Base-by-base conservation (phyloP, 2,797 vertebrate species). In the Cossypha dichroa region DNA sequence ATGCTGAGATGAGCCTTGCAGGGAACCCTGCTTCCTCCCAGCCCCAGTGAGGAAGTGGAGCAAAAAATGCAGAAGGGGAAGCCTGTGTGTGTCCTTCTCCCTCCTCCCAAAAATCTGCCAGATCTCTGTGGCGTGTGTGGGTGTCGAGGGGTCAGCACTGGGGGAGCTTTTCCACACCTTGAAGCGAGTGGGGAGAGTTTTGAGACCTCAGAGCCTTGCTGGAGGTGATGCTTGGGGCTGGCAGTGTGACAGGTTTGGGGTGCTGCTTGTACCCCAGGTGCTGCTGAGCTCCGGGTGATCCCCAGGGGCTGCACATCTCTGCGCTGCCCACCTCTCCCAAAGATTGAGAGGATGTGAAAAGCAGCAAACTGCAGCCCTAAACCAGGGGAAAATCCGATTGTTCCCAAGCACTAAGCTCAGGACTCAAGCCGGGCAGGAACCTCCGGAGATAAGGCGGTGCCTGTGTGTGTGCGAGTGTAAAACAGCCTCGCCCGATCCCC, bases 111-210 rank as follows among this genome's bases (percentile, higher is more conserved):
- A 51, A 51, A 51, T 29, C 26, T 13, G 48, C 28, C 73, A 48
- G 1, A 48, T 12, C 38, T 38, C 55, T 36, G 59, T 0, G 12
- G 55, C 36, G 0, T 3, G 36, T 0, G 0, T 13, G n/a, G 86
- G 51, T 23, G 3, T 14, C 1, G 0, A 79, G 60, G 68, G 63
- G 40, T 79, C 85, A 79, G 28, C 43, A 3, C 63, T 15, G 28
- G 34, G 55, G 13, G 40, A 84, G 51, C 1, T 79, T 90, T 48
- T 62, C 54, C 20, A 17, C 54, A 54, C 26, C 58, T 85, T 38
- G 38, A 10, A 45, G 25, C 0, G 0, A 12, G 3, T 1, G 9
- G 36, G 69, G 67, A 31, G 54, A 11, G 41, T 17, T 78, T 22
- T 21, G 49, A 82, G 58, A n/a, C 29, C 60, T 56, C 5, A 0